These are phyloP conservation scores for Tinea pellionella DNA, from an alignment of 2,888 invertebrate genomes.

Conservation along the genomic window DNA sequence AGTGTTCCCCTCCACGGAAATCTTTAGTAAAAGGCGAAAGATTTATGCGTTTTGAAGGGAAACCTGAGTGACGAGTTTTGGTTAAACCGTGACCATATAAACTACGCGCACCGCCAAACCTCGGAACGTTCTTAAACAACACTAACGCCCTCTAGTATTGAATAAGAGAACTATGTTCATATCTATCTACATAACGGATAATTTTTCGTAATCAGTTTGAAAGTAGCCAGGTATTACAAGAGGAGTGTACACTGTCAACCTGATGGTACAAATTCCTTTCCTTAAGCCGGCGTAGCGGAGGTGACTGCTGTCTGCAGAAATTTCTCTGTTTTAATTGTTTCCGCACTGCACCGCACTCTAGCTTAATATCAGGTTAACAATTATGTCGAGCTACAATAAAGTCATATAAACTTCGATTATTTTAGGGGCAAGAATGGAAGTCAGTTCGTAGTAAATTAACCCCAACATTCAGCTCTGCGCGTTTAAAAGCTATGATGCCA, in stretches of 20 bases:
- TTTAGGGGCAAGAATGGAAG: slow-evolving; percentile 64
- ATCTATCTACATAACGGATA: too few species aligned
- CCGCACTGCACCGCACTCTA: too few species aligned
- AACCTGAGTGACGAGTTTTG: slow-evolving; percentile 60
- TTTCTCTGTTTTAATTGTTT: too few species aligned
- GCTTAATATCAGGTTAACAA: too few species aligned
- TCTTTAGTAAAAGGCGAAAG: slow-evolving; percentile 86
- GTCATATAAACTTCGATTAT: slow-evolving; percentile 4
- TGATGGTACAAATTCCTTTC: too few species aligned
- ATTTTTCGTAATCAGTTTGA: too few species aligned
- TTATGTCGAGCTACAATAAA: too few species aligned
- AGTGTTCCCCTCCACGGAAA: slow-evolving; percentile 81
- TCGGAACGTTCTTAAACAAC: too few species aligned
- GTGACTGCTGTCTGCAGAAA: too few species aligned
- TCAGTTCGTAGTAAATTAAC: slow-evolving; percentile 59
- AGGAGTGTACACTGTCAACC: too few species aligned
- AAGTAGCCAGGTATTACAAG: too few species aligned
- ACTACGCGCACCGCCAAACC: neutral
- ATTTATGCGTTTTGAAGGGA: slow-evolving; percentile 77
- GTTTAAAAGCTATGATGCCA: slow-evolving; percentile 60
- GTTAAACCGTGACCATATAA: neutral
- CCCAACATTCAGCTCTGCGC: slow-evolving; percentile 67
- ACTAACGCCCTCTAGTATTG: neutral
- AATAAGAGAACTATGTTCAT: neutral
- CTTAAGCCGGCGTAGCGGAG: too few species aligned